Conservation (phyloP, 2,888 invertebrate genomes). For the Plebejus melissa region DNA sequence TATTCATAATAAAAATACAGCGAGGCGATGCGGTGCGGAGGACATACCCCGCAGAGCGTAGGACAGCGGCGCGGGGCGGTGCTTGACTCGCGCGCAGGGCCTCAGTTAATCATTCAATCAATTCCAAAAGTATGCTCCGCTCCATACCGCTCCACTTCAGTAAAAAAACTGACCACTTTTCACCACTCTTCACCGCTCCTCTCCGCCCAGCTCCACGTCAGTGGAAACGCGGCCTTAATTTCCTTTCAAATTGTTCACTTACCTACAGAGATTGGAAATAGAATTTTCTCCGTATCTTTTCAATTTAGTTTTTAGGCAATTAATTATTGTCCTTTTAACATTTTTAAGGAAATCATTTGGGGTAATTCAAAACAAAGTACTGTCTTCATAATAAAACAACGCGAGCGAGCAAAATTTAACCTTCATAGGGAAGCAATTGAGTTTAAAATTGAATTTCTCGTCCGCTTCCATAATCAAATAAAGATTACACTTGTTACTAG, state of each 20-base stretch:
- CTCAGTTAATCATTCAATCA: too few relatives aligned
- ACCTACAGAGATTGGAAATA: background rate
- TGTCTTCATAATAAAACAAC: background rate
- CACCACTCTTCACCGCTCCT: too few relatives aligned
- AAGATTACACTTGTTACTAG: constrained; percentile 27
- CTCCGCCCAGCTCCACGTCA: too few relatives aligned
- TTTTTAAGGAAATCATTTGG: constrained; percentile 7
- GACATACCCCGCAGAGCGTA: too few relatives aligned
- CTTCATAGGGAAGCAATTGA: background rate
- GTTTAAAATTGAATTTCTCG: constrained; percentile 20
- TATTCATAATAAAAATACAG: too few relatives aligned
- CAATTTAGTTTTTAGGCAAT: constrained; percentile 9
- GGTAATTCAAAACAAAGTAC: constrained; percentile 21
- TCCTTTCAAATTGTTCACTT: background rate
- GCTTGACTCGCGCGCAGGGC: too few relatives aligned
- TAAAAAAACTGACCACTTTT: too few relatives aligned
- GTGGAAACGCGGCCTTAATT: background rate
- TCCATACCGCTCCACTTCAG: too few relatives aligned
- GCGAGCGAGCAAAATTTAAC: background rate
- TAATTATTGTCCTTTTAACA: constrained; percentile 9
- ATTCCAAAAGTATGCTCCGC: too few relatives aligned
- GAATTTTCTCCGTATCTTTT: background rate
- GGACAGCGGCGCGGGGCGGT: too few relatives aligned
- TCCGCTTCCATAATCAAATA: constrained; percentile 18
- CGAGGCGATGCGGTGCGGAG: too few relatives aligned